phyloP scores from a whole-genome alignment of 1,140 invertebrate genomes.

The Drosophila repletoides region DNA sequence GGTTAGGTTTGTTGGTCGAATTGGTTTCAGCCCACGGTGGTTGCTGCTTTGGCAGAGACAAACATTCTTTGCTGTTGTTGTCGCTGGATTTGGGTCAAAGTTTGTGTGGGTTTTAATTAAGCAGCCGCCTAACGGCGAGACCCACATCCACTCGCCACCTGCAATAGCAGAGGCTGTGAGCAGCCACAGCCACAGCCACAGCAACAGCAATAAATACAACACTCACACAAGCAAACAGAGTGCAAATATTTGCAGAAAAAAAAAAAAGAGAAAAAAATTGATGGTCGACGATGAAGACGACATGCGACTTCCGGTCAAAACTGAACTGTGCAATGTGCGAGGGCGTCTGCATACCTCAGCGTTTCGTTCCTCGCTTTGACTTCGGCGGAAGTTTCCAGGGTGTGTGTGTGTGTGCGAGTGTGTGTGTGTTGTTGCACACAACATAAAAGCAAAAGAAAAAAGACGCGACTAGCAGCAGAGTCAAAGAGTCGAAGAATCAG shows the following conservation, averaged over 20 bases:
- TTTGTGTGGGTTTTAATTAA: slow-evolving; percentile 74
- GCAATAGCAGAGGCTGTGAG: slow-evolving; percentile 34
- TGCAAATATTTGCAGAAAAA: slow-evolving; percentile 57
- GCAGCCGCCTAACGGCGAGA: slow-evolving; percentile 51
- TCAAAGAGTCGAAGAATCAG: slow-evolving; percentile 51
- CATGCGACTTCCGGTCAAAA: slow-evolving; percentile 71
- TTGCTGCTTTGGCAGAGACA: slow-evolving; percentile 5
- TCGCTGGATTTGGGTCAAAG: slow-evolving; percentile 69
- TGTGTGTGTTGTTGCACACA: slow-evolving; percentile 35
- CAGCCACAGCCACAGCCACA: slow-evolving; percentile 6
- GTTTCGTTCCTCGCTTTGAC: slow-evolving; percentile 37
- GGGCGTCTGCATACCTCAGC: slow-evolving; percentile 65
- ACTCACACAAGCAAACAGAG: background rate
- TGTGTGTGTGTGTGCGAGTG: slow-evolving; percentile 16
- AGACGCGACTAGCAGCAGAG: slow-evolving; percentile 10
- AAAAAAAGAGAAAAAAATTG: too few species aligned
- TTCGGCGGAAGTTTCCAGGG: slow-evolving; percentile 70
- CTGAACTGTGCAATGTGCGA: too few species aligned
- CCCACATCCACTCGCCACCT: slow-evolving; percentile 36
- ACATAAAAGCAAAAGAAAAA: slow-evolving; percentile 50
- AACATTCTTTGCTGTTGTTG: slow-evolving; percentile 35
- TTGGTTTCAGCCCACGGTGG: slow-evolving; percentile 52
- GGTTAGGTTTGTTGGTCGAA: slow-evolving; percentile 23
- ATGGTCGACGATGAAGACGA: slow-evolving; percentile 29
- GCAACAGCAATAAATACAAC: background rate